phyloP scores from a whole-genome alignment of 2,113 vertebrate species.

The Caracal caracal region DNA sequence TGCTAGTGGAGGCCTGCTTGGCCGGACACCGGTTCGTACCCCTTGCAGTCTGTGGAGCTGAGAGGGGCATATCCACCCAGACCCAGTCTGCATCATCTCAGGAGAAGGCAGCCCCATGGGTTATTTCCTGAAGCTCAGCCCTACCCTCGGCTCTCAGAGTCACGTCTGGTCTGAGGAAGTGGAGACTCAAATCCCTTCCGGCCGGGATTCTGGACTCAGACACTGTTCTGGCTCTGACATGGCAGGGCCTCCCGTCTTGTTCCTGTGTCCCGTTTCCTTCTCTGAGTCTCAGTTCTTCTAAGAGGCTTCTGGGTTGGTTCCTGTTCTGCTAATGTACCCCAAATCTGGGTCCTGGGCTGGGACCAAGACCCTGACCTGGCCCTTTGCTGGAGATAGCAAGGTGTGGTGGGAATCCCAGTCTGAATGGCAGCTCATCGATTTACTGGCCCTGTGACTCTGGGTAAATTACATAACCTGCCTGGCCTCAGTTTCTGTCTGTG shows the following conservation, averaged over 20 bases:
- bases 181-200: not conserved
- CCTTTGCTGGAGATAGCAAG: not conserved
- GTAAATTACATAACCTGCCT: not conserved
- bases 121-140: conserved; percentile 12
- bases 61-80: not conserved
- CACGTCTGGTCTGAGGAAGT: conserved; percentile 14
- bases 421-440: not conserved
- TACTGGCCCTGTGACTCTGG: not conserved
- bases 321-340: conserved; percentile 26
- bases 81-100: not conserved
- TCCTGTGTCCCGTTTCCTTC: conserved; percentile 67
- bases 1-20: not conserved
- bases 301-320: conserved; percentile 65
- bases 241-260: conserved; percentile 5
- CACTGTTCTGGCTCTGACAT: not conserved
- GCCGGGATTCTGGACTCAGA: conserved; percentile 44
- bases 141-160: not conserved
- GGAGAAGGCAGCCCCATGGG: not conserved
- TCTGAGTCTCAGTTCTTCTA: conserved; percentile 70
- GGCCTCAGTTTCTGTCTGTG: not conserved
- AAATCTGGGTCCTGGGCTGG: not conserved
- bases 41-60: too few species aligned
- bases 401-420: not conserved
- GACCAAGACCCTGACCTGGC: not conserved
- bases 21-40: not conserved